A percentile compares a stretch with the other conserved stretches of the same genome.
These are phyloP conservation scores for Zhengitettix transpicula DNA, from an alignment of 2,888 invertebrate species.

Conservation along the genomic window DNA sequence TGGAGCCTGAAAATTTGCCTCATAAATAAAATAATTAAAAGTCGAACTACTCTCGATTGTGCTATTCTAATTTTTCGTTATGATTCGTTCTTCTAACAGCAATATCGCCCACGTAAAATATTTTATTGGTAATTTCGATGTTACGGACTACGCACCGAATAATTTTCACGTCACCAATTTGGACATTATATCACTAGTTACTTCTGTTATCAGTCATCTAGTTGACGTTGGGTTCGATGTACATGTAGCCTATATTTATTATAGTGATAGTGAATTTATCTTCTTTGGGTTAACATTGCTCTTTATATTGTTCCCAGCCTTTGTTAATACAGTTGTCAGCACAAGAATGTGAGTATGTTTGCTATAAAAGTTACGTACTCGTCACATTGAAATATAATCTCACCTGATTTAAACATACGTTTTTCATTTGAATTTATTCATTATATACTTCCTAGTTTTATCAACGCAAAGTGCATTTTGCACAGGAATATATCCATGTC, in stretches of 20 bases:
- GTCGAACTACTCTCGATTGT: too few relatives aligned
- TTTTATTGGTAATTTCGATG: not conserved
- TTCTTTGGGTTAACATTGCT: constrained; percentile 52
- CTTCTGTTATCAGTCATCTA: constrained; percentile 51
- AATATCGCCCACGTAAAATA: not conserved
- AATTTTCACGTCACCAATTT: constrained; percentile 38
- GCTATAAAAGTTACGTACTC: too few relatives aligned
- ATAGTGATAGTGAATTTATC: constrained; percentile 30
- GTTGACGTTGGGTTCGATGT: constrained; percentile 52
- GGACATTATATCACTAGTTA: constrained; percentile 45
- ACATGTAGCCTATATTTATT: constrained; percentile 50
- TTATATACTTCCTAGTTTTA: too few relatives aligned
- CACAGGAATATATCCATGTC: too few relatives aligned
- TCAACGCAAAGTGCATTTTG: too few relatives aligned
- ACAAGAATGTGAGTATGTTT: constrained; percentile 45
- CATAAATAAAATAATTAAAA: too few relatives aligned
- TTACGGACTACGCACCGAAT: constrained; percentile 27
- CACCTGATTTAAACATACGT: too few relatives aligned
- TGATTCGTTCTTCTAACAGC: too few relatives aligned
- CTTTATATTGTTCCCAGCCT: constrained; percentile 55
- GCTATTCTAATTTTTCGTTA: too few relatives aligned
- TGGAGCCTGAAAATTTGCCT: too few relatives aligned
- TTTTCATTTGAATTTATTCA: too few relatives aligned
- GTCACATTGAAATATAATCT: too few relatives aligned
- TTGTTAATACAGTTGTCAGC: constrained; percentile 58